These are phyloP conservation scores for Drosophila azteca DNA, from an alignment of 1,140 invertebrate genomes.

Conservation along the genomic window DNA sequence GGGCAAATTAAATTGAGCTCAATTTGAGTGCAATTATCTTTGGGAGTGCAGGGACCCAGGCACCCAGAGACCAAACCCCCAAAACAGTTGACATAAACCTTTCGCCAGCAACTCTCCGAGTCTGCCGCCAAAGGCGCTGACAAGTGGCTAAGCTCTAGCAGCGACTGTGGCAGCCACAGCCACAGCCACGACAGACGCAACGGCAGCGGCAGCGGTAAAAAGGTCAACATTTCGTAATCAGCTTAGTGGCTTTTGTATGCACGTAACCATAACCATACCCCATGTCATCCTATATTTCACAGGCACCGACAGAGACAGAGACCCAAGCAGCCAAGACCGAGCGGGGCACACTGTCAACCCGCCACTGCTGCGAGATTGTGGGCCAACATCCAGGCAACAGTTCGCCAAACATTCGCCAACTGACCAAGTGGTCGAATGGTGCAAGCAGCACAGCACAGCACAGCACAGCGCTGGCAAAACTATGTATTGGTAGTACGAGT, in stretches of 20 bases:
- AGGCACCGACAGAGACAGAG: slow-evolving; percentile 36
- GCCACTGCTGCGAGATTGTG: slow-evolving; percentile 51
- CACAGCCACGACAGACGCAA: background rate
- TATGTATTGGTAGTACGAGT: too few species aligned
- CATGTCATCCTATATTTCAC: slow-evolving; percentile 81
- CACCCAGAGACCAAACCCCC: background rate
- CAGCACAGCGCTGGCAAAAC: too few species aligned
- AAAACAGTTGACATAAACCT: slow-evolving; percentile 76
- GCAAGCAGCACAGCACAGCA: too few species aligned
- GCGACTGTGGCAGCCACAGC: background rate
- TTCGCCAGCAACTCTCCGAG: slow-evolving; percentile 44
- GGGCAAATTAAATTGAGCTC: slow-evolving; percentile 53
- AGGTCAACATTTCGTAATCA: slow-evolving; percentile 81
- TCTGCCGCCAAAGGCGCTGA: slow-evolving; percentile 65
- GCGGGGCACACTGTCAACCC: slow-evolving; percentile 63
- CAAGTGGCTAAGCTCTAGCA: slow-evolving; percentile 57
- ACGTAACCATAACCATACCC: slow-evolving; percentile 76
- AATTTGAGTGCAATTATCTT: slow-evolving; percentile 56
- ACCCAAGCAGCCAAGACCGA: slow-evolving; percentile 18
- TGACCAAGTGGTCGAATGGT: slow-evolving; percentile 62
- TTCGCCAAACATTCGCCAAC: slow-evolving; percentile 50
- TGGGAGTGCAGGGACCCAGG: slow-evolving; percentile 1
- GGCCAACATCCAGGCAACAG: slow-evolving; percentile 13
- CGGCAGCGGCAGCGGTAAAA: slow-evolving; percentile 44
- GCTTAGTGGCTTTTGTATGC: slow-evolving; percentile 68